Evolutionary conservation across 2,113 vertebrate species (phyloP).

Genomic region (Perognathus longimembris): DNA sequence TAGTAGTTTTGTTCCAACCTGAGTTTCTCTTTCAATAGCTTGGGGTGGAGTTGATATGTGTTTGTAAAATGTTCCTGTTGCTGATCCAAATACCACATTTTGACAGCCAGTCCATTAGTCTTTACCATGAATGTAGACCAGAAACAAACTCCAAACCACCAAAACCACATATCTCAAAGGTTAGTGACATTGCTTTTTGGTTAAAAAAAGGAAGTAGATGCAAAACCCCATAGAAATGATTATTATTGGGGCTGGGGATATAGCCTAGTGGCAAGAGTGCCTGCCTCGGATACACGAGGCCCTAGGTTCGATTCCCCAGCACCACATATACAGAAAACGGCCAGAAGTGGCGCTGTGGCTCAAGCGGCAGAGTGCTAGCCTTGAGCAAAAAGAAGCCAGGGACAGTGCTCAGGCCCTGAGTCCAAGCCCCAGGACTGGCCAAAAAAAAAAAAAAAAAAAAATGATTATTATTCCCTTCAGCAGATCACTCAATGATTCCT

Average conservation of each 20-base stretch:
- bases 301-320: too few relatives aligned
- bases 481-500: not conserved
- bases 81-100: not conserved
- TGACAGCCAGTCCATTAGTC: not conserved
- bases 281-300: too few relatives aligned
- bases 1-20: not conserved
- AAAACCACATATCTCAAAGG: not conserved
- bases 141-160: not conserved
- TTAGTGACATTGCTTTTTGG: not conserved
- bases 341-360: too few relatives aligned
- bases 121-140: not conserved
- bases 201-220: not conserved
- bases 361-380: too few relatives aligned
- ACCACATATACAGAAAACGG: too few relatives aligned
- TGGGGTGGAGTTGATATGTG: not conserved
- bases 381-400: too few relatives aligned
- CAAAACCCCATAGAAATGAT: not conserved
- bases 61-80: conserved; percentile 21
- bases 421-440: too few relatives aligned
- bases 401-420: too few relatives aligned
- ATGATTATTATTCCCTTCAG: not conserved
- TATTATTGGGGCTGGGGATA: too few relatives aligned
- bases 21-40: not conserved
- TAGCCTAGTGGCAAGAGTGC: too few relatives aligned
- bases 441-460: too few relatives aligned